phyloP scores from a whole-genome alignment of 1,140 invertebrate species.

The Holotrichia oblita region DNA sequence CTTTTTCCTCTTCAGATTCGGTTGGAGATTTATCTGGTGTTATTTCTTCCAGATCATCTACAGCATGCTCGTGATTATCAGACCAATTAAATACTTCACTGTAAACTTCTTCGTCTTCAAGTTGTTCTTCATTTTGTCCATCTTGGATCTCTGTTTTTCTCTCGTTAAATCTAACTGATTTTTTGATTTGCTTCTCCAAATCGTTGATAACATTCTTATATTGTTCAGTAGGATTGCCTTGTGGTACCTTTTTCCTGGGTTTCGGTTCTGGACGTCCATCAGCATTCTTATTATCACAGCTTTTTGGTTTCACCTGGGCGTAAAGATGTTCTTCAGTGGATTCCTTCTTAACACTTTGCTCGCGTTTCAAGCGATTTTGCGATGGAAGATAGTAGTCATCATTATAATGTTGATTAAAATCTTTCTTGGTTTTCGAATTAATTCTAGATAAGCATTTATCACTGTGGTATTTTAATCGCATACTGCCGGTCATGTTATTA shows the following conservation, averaged over 20 bases:
- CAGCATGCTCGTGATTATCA: neutral
- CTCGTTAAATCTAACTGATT: constrained; percentile 57
- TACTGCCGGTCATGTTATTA: constrained; percentile 44
- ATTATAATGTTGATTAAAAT: constrained; percentile 45
- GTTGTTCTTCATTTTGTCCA: constrained; percentile 32
- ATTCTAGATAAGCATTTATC: constrained; percentile 58
- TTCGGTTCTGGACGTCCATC: constrained; percentile 44
- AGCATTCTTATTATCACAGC: neutral
- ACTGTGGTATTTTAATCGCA: constrained; percentile 57
- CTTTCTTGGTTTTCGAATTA: constrained; percentile 51
- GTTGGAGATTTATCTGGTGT: neutral
- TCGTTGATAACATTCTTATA: constrained; percentile 52
- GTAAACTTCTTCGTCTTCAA: constrained; percentile 25
- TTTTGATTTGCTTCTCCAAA: constrained; percentile 53
- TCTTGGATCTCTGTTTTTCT: constrained; percentile 40
- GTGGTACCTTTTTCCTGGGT: constrained; percentile 49
- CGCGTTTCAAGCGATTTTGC: constrained; percentile 41
- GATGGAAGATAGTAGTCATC: constrained; percentile 53
- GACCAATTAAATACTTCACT: constrained; percentile 9
- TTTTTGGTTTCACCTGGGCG: constrained; percentile 41
- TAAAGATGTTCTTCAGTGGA: constrained; percentile 28
- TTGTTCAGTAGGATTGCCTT: constrained; percentile 32
- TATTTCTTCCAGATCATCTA: neutral
- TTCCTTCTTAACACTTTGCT: constrained; percentile 38
- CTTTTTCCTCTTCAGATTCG: constrained; percentile 23